These are phyloP conservation scores for Poecilobothrus nobilitatus DNA, from an alignment of 2,888 invertebrate species.

Conservation along the genomic window DNA sequence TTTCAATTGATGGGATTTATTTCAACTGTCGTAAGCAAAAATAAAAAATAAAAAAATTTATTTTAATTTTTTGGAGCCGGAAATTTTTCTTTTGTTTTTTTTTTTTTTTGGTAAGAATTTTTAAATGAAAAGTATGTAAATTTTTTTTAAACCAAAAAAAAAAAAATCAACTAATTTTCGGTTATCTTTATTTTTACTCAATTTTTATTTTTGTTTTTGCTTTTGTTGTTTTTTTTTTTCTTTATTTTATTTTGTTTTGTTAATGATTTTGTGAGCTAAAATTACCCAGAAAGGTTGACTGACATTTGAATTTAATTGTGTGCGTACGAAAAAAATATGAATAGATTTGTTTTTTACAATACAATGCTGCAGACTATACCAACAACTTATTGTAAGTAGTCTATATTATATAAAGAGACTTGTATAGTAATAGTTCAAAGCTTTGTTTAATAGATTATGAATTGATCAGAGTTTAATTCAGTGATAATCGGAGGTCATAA, in stretches of 20 bases:
- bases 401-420: too few species aligned
- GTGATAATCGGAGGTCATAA: too few species aligned
- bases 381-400: too few species aligned
- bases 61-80: neutral
- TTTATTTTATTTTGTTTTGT: neutral
- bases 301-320: neutral
- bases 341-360: too few species aligned
- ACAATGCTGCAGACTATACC: too few species aligned
- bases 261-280: neutral
- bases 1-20: slow-evolving; percentile 5
- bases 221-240: neutral
- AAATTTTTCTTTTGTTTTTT: neutral
- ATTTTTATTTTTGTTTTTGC: too few species aligned
- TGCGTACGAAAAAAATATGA: neutral
- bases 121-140: neutral
- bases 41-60: neutral
- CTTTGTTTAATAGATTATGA: too few species aligned
- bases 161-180: neutral
- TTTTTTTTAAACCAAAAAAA: neutral
- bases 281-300: neutral
- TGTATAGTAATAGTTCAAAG: too few species aligned
- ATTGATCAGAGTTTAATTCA: too few species aligned
- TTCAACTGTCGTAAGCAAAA: neutral
- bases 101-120: neutral
- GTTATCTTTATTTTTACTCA: too few species aligned